Evolutionary conservation across 2,113 vertebrate genomes (phyloP), one percentile per base, ranked within the genome.

Genomic region (Hippocampus barbouri): DNA sequence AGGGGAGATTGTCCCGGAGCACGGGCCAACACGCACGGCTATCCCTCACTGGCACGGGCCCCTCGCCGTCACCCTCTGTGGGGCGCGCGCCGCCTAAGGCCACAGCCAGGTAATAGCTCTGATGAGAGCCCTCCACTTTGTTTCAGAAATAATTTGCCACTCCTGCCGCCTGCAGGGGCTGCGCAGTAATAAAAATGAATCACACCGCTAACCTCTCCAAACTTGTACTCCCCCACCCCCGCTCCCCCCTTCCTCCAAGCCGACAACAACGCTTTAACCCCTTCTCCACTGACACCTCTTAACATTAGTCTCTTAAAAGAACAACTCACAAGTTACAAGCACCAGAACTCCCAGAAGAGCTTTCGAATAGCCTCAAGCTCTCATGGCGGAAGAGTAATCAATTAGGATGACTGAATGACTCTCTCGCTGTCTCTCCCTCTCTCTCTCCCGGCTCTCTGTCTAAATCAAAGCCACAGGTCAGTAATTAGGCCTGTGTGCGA

Each of bases 71-170:
- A 88, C 88, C 89, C 83, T 83, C 85, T 83, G 83, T 81, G 69
- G 90, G 82, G 81, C 79, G 76, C 75, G 74, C 34, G 68, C 81
- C 45, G 81, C 91, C 93, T 83, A 78, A 68, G 83, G 92, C 91
- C 87, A 88, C 89, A 70, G 82, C 81, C 88, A 91, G 93, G 90
- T 92, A 93, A 93, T 92, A 91, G 92, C 86, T 93, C 93, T 93
- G 92, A 94, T 90, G 91, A 92, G 90, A 89, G 83, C 87, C 88
- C 92, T 91, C 92, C 91, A 93, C 91, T 94, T 93, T 92, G 91
- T 93, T 92, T 94, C 93, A 92, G 92, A 93, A 94, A 93, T 93
- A 92, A 94, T 94, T 94, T 93, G 90, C 89, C 89, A 78, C 84
- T 89, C 86, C 86, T 87, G 89, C 89, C 84, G 87, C 90, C 92